These are phyloP conservation scores for Agrenia bidenticulata DNA, from an alignment of 2,888 invertebrate species.

Conservation along the genomic window DNA sequence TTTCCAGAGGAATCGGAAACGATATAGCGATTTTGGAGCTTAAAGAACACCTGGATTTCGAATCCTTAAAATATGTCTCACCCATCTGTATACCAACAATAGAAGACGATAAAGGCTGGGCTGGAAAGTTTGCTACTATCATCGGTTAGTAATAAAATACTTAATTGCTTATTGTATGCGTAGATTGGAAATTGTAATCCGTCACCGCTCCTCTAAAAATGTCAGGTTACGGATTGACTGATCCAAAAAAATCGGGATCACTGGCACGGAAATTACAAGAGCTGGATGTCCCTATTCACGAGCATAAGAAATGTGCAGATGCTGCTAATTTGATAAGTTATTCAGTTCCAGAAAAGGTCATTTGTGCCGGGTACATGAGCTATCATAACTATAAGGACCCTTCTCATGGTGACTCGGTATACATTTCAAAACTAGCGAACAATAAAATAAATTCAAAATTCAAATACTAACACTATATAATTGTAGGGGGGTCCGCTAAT, in stretches of 20 bases:
- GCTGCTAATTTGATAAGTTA: not conserved
- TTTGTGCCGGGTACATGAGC: constrained; percentile 25
- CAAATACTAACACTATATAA: too few relatives aligned
- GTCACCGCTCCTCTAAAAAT: not conserved
- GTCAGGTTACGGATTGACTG: constrained; percentile 21
- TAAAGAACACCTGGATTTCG: constrained; percentile 11
- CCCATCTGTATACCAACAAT: constrained; percentile 26
- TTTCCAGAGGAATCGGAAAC: not conserved
- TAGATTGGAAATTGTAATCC: not conserved
- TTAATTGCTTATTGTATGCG: not conserved
- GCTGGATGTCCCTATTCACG: constrained; percentile 11
- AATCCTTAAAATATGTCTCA: not conserved
- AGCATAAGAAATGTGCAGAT: constrained; percentile 7
- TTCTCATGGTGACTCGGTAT: constrained; percentile 23
- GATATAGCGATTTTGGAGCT: constrained; percentile 29
- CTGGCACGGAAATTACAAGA: constrained; percentile 16
- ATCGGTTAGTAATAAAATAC: constrained; percentile 11
- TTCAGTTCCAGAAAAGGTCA: not conserved
- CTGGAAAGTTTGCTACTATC: constrained; percentile 21
- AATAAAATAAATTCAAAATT: too few relatives aligned
- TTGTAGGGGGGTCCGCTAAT: too few relatives aligned
- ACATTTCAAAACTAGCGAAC: too few relatives aligned
- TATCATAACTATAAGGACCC: constrained; percentile 19
- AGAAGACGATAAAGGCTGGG: constrained; percentile 8
- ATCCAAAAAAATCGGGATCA: not conserved